A percentile compares a stretch with the other conserved stretches of the same genome.
These are phyloP conservation scores for Chrysomallon squamiferum DNA, from an alignment of 1,140 invertebrate species.

Conservation along the genomic window DNA sequence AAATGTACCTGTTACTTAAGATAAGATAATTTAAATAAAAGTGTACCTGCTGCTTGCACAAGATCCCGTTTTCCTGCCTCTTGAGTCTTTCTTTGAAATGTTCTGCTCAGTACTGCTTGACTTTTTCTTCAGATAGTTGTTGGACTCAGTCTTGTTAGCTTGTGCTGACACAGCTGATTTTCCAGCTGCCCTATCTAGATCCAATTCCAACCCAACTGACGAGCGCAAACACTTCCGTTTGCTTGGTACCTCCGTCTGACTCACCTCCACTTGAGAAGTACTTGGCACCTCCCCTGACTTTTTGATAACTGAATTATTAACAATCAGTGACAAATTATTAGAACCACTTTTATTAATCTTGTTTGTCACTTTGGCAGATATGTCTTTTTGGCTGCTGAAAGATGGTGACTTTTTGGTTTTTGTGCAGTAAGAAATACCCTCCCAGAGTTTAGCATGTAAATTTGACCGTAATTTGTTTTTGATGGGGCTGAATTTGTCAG, in stretches of 20 bases:
- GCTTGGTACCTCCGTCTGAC: neutral
- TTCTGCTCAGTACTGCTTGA: constrained; percentile 11
- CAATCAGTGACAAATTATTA: neutral
- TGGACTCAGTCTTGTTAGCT: constrained; percentile 8
- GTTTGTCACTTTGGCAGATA: neutral
- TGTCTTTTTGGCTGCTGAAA: constrained; percentile 2
- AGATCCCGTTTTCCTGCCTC: constrained; percentile 73
- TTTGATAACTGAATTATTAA: neutral
- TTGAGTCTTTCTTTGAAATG: constrained; percentile 38
- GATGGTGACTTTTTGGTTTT: neutral
- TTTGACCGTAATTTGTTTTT: neutral
- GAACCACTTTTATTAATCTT: constrained; percentile 5
- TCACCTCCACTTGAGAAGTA: neutral
- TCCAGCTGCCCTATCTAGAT: neutral
- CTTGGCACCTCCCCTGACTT: neutral
- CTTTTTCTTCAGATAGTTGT: neutral
- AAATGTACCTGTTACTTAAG: too few relatives aligned
- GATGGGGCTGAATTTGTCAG: neutral
- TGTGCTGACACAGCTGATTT: neutral
- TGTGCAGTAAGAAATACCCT: neutral
- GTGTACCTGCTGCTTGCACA: constrained; percentile 74
- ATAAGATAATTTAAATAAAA: too few relatives aligned
- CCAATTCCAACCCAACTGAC: neutral
- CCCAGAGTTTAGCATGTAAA: neutral
- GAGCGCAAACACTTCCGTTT: constrained; percentile 6